These are phyloP conservation scores for Periophthalmodon schlosseri DNA, from an alignment of 2,113 vertebrate species.

Conservation along the genomic window DNA sequence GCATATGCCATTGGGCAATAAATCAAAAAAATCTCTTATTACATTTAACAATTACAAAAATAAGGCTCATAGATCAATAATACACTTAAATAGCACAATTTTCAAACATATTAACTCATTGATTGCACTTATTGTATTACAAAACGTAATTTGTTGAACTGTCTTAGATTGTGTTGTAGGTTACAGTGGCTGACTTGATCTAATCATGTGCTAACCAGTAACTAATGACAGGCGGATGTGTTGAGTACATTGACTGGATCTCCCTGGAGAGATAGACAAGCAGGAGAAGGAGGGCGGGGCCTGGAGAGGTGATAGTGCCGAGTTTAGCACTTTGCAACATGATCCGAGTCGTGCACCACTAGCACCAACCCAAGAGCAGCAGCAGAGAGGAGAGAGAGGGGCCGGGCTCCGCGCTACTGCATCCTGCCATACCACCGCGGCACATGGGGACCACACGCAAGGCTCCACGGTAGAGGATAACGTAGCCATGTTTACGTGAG, in stretches of 20 bases:
- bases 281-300: conserved; percentile 48
- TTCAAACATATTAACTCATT: too few relatives aligned
- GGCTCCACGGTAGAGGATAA: conserved; percentile 31
- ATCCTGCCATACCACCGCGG: conserved; percentile 14
- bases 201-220: conserved; percentile 1
- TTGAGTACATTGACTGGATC: not conserved
- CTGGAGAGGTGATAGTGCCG: conserved; percentile 41
- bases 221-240: not conserved
- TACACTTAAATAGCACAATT: not conserved
- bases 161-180: not conserved
- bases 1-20: too few relatives aligned
- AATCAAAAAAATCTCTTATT: too few relatives aligned
- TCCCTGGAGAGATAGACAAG: not conserved
- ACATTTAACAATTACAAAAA: not conserved
- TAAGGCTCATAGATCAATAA: not conserved
- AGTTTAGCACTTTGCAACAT: conserved; percentile 71
- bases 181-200: not conserved
- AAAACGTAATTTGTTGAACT: not conserved
- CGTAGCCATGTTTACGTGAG: conserved; percentile 19
- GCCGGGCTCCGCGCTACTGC: conserved; percentile 46
- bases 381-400: conserved; percentile 13
- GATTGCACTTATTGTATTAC: too few relatives aligned
- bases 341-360: conserved; percentile 56
- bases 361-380: not conserved
- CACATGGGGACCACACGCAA: conserved; percentile 38